Base-by-base conservation (phyloP, 2,888 invertebrate species). In the Aphrophora alni region DNA sequence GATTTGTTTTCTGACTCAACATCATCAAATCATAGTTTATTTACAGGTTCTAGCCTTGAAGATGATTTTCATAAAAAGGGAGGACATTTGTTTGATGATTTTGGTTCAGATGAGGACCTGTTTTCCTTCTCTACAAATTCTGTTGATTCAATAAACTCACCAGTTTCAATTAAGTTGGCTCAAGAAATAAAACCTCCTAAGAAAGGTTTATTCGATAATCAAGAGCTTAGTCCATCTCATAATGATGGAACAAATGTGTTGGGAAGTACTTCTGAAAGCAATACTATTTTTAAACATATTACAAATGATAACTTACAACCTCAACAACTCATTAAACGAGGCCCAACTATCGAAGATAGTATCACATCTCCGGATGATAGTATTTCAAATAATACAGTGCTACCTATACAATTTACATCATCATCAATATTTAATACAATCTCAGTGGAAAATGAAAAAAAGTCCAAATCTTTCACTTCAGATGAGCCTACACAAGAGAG, bases 61-160 rank as follows among this genome's bases (percentile, higher is more conserved):
- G 59, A 59, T 59, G 59, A 59, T 59, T 2, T 59, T 59, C 21
- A 21, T 59, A 59, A 21, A 59, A 59, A 59, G 44, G 72, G 72
- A 72, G 72, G n/a, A 33, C 24, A 33, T 25, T 78, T 72, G 17
- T 78, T 78, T 44, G 44, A 72, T 72, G 80, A 80, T 51, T 76
- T 59, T 72, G 80, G 72, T 72, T 80, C 80, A 38, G 80, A 80
- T 59, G 75, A 71, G 51, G 80, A 80, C 27, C 71, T 80, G 25
- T 76, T 80, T 59, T 72, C 80, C 38, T 71, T 76, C 10, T 72
- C 71, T 51, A 75, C 76, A 70, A 75, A 75, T 76, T 69, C 59
- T 14, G 51, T 79, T 33, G 73, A 73, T 25, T 59, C 79, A 28
- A 79, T 33, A 75, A 75, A 26, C 14, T 69, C 75, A 8, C 10